Base-by-base conservation (phyloP, 2,113 vertebrate species). In the Serilophus lunatus region DNA sequence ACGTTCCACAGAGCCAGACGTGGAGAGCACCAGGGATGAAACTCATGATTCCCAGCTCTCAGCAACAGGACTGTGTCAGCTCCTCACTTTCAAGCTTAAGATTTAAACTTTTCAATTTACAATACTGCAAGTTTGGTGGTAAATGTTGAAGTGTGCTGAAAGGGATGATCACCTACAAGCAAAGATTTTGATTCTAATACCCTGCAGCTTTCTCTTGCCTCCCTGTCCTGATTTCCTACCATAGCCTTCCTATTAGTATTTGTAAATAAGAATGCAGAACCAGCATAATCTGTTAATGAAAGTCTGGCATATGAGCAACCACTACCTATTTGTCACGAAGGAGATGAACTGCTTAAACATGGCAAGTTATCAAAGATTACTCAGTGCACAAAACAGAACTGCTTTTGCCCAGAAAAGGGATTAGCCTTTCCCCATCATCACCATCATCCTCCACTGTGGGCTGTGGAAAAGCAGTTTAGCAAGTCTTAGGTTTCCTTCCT, bases 291-390 rank as follows among this genome's bases (percentile, higher is more conserved):
- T 92, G 53, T 77, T 84, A 82, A 77, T 18, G n/a, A 71, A 92
- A 90, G 44, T 20, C 88, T 93, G 54, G 50, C 70, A 90, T 68
- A 60, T 0, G 0, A 88, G 80, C 63, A 92, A 56, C 22, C 3
- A 4, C 76, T 40, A 85, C 75, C 77, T 70, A 82, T 68, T 86
- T 20, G 20, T 82, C 80, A 64, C 18, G n/a, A 96, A 80, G 36
- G 33, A 93, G 90, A 92, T 83, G 65, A 92, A 81, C 61, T 94
- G 86, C 93, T 94, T 87, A 90, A 92, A 88, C 31, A 36, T 44
- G 56, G 71, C 75, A 80, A 93, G 45, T 85, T 83, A 92, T 74
- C 79, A 82, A 69, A 94, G 92, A 94, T 96, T 88, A 96, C 82
- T 50, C 82, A 76, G 66, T 16, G 33, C 75, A 93, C 74, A 95